Evolutionary conservation across 2,888 invertebrate species (phyloP).

Genomic region (Netelia inedita): DNA sequence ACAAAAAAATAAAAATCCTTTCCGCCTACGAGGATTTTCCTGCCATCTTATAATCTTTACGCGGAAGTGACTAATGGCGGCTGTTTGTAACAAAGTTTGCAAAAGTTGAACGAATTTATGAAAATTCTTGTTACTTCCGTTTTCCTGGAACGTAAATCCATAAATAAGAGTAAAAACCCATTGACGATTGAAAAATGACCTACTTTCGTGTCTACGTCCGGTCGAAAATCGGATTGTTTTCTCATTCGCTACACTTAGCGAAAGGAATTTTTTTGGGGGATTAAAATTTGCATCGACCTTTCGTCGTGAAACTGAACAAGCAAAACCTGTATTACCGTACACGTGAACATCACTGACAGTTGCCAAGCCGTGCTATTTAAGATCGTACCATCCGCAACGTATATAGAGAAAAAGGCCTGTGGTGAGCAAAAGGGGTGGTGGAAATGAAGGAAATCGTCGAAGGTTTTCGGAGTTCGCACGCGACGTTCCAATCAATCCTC

Average conservation of each 20-base stretch:
- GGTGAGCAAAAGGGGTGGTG: background rate
- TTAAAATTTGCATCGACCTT: no score
- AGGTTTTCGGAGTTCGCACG: slow-evolving; percentile 71
- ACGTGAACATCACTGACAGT: background rate
- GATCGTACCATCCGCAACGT: background rate
- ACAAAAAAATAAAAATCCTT: background rate
- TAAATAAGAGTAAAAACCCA: no score
- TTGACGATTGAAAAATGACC: no score
- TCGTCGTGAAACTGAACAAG: no score
- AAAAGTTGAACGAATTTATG: background rate
- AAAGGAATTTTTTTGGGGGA: no score
- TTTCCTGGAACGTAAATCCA: no score
- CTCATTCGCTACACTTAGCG: no score
- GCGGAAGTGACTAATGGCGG: no score
- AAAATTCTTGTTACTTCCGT: background rate
- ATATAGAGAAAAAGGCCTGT: background rate
- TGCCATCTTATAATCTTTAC: background rate
- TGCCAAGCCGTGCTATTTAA: background rate
- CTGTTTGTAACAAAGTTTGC: no score
- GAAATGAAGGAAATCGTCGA: slow-evolving; percentile 25
- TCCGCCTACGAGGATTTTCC: background rate
- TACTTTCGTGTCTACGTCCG: no score
- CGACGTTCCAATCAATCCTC: slow-evolving; percentile 78
- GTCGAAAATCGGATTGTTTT: no score
- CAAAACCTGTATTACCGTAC: background rate